Evolutionary conservation across 92 coral and sea anemone genomes (phyloP).

Genomic region (Heteractis magnifica): DNA sequence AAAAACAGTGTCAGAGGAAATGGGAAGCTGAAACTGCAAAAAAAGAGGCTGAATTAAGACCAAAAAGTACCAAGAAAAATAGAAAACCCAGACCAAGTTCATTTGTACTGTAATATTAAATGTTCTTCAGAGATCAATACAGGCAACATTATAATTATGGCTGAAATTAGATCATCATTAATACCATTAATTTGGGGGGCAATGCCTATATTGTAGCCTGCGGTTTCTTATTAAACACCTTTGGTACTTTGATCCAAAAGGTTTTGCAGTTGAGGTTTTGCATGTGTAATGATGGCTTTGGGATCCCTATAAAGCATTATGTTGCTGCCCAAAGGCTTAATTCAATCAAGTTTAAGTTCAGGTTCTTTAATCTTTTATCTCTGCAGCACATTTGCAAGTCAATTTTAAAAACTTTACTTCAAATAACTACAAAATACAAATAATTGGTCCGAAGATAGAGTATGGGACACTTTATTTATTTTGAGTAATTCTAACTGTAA

Average conservation of each 20-base stretch:
- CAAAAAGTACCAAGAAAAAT: slow-evolving; percentile 30
- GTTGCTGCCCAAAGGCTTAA: too few species aligned
- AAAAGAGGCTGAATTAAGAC: slow-evolving; percentile 39
- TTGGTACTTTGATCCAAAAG: too few species aligned
- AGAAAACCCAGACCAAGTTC: slow-evolving; percentile 56
- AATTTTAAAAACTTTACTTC: too few species aligned
- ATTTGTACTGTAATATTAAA: slow-evolving; percentile 46
- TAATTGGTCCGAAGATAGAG: too few species aligned
- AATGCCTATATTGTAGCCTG: background rate
- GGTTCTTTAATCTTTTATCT: too few species aligned
- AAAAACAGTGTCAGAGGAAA: slow-evolving; percentile 84
- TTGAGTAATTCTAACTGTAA: too few species aligned
- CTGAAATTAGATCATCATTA: background rate
- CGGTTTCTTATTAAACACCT: background rate
- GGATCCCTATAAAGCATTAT: too few species aligned
- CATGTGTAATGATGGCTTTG: background rate
- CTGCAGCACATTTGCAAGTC: too few species aligned
- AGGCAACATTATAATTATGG: background rate
- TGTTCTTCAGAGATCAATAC: background rate
- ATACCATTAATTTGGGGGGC: background rate
- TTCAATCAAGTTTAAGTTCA: too few species aligned
- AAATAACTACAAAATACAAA: too few species aligned
- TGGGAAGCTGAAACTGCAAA: slow-evolving; percentile 67
- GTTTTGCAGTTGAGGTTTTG: background rate
- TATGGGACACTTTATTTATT: too few species aligned